Percentiles rank a stretch among this genome's conserved stretches.
These are phyloP conservation scores for Nanorana parkeri DNA, from an alignment of 2,113 vertebrate species.

Conservation along the genomic window DNA sequence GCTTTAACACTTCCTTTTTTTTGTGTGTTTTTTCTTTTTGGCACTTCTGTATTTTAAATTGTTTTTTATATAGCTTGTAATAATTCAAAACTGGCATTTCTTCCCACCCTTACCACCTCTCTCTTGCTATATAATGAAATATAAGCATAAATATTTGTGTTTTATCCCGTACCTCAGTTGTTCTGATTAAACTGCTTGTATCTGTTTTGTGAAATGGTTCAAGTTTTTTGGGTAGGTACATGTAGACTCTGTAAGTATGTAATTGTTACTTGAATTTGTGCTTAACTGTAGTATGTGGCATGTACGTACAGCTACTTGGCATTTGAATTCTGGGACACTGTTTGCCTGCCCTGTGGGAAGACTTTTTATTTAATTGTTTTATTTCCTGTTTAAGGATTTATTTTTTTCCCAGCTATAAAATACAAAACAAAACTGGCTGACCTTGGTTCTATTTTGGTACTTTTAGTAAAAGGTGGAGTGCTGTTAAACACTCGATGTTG, in stretches of 20 bases:
- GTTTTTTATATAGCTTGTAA: conserved; percentile 75
- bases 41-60: conserved; percentile 72
- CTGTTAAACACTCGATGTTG: conserved; percentile 89
- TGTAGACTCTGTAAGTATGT: conserved; percentile 95
- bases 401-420: conserved; percentile 71
- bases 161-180: conserved; percentile 92
- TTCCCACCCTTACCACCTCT: conserved; percentile 77
- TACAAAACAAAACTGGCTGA: conserved; percentile 75
- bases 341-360: conserved; percentile 83
- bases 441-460: conserved; percentile 79
- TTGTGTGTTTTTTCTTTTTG: conserved; percentile 71
- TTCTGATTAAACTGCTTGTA: conserved; percentile 91
- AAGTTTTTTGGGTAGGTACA: conserved; percentile 91
- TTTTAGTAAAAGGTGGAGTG: conserved; percentile 76
- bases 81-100: conserved; percentile 79
- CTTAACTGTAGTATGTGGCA: conserved; percentile 94
- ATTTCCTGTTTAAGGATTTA: conserved; percentile 65
- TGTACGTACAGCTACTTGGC: conserved; percentile 85
- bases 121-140: conserved; percentile 83
- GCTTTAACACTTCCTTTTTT: conserved; percentile 74
- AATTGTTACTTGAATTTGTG: conserved; percentile 99
- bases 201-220: conserved; percentile 92
- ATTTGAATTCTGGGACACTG: conserved; percentile 89
- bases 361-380: conserved; percentile 65
- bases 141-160: conserved; percentile 87